phyloP scores from a whole-genome alignment of 2,888 invertebrate genomes.

The Bhutanitis thaidina region DNA sequence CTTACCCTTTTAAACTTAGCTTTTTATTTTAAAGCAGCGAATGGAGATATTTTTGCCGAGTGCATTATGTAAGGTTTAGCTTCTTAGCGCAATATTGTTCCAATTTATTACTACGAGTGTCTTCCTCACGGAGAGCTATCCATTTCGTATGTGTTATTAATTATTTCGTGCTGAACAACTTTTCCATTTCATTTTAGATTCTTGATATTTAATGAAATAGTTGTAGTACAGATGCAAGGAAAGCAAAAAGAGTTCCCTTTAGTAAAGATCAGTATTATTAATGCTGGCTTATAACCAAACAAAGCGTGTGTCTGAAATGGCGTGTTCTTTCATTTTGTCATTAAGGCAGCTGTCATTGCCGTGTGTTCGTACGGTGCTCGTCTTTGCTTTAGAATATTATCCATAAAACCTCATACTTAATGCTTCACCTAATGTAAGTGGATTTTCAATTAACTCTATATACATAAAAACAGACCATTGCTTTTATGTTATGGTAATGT shows the following conservation, averaged over 20 bases:
- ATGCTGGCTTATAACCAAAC: no score
- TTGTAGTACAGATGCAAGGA: no score
- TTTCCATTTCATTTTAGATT: background rate
- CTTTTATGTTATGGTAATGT: background rate
- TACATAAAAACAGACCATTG: background rate
- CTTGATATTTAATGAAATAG: no score
- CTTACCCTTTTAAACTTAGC: conserved; percentile 22
- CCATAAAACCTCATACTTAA: background rate
- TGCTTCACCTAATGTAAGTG: background rate
- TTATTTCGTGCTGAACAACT: background rate
- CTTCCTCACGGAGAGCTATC: background rate
- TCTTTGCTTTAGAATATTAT: conserved; percentile 6
- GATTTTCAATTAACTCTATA: conserved; percentile 2
- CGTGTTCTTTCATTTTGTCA: background rate
- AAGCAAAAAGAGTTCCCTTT: no score
- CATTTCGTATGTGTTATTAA: background rate
- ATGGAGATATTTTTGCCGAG: conserved; percentile 8
- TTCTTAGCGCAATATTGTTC: background rate
- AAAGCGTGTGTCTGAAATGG: background rate
- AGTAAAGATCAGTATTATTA: no score
- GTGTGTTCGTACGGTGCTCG: background rate
- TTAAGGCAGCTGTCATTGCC: conserved; percentile 5
- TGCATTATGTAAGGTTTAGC: conserved; percentile 6
- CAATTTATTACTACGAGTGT: conserved; percentile 1
- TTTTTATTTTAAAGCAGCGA: conserved; percentile 26